Evolutionary conservation across 2,888 invertebrate genomes (phyloP), one percentile per base, ranked within the genome.

Genomic region (Agelastica alni): DNA sequence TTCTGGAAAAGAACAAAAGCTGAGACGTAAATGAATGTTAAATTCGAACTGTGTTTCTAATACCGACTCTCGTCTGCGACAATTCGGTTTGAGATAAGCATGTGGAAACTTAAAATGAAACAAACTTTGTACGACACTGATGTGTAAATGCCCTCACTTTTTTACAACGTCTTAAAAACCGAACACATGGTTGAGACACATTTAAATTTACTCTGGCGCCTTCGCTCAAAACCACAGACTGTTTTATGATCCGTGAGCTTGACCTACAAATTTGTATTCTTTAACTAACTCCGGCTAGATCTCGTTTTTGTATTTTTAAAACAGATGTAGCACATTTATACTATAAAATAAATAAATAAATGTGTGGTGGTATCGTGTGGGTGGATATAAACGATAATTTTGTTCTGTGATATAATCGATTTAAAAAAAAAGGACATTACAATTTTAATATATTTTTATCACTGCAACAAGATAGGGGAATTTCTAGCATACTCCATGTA

Each of bases 181-280:
- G 57, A 56, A 60, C 60, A 60, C 56, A 60, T 60, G 60, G 51
- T 56, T 47, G 53, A 51, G 58, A 47, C 56, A 52, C 53, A 57
- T 60, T 58, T 58, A 60, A 60, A 60, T 56, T 56, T 56, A 60
- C 58, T 51, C 51, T 60, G 60, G 60, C 60, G 60, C 60, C 60
- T 47, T 47, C 7, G 18, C 32, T 36, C 37, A n/a, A 41, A 45
- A 46, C 56, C 56, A 52, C 49, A 52, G 41, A 49, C 49, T 31
- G 22, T 4, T 14, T 17, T 16, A 41, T 49, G 32, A 18, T 49
- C 41, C 32, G 32, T 42, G 49, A 42, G 49, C 49, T 49, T 32
- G 31, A 20, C 31, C 39, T 20, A 39, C 17, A 39, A 39, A 20
- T 18, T 12, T 17, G 16, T 16, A 32, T 6, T 32, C 32, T 32